A percentile compares a stretch with the other conserved stretches of the same genome.
These are phyloP conservation scores for Onychorhynchus coronatus DNA, from an alignment of 2,113 vertebrate genomes.

Conservation along the genomic window DNA sequence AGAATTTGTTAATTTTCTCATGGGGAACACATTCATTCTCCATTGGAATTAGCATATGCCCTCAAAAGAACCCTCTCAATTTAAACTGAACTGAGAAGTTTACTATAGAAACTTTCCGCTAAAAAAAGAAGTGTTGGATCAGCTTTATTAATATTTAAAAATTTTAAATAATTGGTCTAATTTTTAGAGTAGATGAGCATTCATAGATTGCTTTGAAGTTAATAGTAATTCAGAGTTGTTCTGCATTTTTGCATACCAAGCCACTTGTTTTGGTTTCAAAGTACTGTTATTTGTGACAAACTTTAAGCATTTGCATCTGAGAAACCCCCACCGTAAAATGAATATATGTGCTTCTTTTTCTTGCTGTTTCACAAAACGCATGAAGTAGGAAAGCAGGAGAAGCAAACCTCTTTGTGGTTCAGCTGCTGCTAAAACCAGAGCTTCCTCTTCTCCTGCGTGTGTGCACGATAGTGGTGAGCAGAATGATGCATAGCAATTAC, in stretches of 20 bases:
- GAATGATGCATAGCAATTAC: background rate
- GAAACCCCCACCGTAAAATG: background rate
- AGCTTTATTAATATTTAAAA: constrained; percentile 41
- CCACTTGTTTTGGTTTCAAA: constrained; percentile 2
- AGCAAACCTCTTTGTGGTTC: background rate
- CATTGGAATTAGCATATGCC: constrained; percentile 7
- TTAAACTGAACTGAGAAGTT: background rate
- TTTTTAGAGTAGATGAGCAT: constrained; percentile 17
- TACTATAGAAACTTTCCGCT: constrained; percentile 1
- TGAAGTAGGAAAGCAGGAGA: background rate
- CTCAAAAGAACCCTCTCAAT: background rate
- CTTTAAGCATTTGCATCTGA: background rate
- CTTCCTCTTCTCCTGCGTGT: constrained; percentile 9
- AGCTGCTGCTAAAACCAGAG: background rate
- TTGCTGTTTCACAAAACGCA: background rate
- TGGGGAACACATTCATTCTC: constrained; percentile 8
- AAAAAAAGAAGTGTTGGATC: constrained; percentile 39
- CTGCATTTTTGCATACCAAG: constrained; percentile 33
- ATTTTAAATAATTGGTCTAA: constrained; percentile 46
- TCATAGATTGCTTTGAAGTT: constrained; percentile 36
- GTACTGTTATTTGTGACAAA: background rate
- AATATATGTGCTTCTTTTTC: background rate
- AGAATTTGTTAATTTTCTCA: constrained; percentile 50
- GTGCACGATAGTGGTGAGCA: background rate
- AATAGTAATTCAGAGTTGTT: background rate